Base-by-base conservation (phyloP, 2,797 vertebrate species). In the Acrossocheilus wenchowensis region DNA sequence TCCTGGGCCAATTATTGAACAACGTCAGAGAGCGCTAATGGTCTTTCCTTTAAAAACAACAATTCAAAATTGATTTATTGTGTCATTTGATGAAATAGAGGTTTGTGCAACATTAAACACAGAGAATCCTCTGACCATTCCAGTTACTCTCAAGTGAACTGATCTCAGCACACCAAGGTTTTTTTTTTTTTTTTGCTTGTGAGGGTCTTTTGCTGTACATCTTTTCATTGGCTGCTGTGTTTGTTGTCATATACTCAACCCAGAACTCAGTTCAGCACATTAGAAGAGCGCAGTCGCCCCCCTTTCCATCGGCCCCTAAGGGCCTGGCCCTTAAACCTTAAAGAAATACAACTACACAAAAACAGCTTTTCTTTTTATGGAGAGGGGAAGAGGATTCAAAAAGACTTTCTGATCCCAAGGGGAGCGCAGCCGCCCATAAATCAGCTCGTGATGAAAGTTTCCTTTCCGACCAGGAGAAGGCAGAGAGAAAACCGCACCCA, bases 391-490 rank as follows among this genome's bases (percentile, higher is more conserved):
- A 90, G 90, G 91, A 94, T 93, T 93, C 90, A 92, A 91, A 94
- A 94, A 91, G 92, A 92, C 93, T 92, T 92, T 92, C 89, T 91
- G 91, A 93, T 95, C 94, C 94, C 93, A 84, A 89, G 92, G 92
- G 92, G 92, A 93, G 92, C 88, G 88, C 90, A 85, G 88, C 83
- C 80, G 91, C 89, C 91, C 90, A 94, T 96, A 95, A 96, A 96
- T 96, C 95, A 96, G 86, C 82, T 86, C 10, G 94, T 93, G 94
- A 96, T 96, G 95, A 96, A 95, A 95, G 94, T 94, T 95, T 92
- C 91, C 92, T 94, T 94, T 94, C 94, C 91, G 87, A 93, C 90
- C 48, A 89, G 91, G 93, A 94, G 91, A 92, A 93, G 92, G 93
- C 92, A 93, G 78, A 94, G 92, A 93, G 93, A 89, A 94, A 94